Evolutionary conservation across 2,888 invertebrate species (phyloP).

Genomic region (Synanthedon myopaeformis): DNA sequence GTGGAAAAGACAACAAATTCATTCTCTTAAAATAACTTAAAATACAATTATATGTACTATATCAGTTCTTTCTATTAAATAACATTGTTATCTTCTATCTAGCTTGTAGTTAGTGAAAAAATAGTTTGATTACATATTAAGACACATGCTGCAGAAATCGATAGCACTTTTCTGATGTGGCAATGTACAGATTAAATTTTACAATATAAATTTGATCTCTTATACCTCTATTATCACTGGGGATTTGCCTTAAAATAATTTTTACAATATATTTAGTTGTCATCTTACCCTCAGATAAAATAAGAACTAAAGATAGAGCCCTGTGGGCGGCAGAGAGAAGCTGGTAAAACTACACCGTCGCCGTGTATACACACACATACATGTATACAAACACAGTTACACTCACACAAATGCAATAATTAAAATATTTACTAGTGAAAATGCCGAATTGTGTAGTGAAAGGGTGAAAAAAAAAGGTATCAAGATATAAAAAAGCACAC

Average conservation of each 20-base stretch:
- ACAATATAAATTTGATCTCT: conserved; percentile 43
- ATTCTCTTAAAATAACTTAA: conserved; percentile 53
- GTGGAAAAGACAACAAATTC: conserved; percentile 61
- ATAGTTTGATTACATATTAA: conserved; percentile 34
- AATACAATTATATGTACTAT: conserved; percentile 34
- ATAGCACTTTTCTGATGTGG: conserved; percentile 43
- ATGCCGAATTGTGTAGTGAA: too few species aligned
- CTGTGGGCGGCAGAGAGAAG: too few species aligned
- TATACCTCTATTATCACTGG: conserved; percentile 65
- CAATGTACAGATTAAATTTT: conserved; percentile 28
- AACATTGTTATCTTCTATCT: conserved; percentile 22
- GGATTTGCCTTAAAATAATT: conserved; percentile 39
- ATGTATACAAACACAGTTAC: too few species aligned
- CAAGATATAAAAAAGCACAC: too few species aligned
- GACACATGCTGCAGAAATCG: conserved; percentile 33
- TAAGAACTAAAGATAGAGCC: too few species aligned
- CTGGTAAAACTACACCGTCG: too few species aligned
- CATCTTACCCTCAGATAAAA: conserved; percentile 2
- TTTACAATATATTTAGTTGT: conserved; percentile 27
- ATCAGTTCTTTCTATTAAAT: conserved; percentile 37
- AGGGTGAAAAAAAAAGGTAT: too few species aligned
- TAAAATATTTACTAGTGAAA: too few species aligned
- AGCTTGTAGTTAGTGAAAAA: conserved; percentile 47
- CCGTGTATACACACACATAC: too few species aligned
- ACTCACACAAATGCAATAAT: too few species aligned